A percentile compares a stretch with the other conserved stretches of the same genome.
phyloP scores from a whole-genome alignment of 2,797 vertebrate genomes.

The Mionectes olivaceus region DNA sequence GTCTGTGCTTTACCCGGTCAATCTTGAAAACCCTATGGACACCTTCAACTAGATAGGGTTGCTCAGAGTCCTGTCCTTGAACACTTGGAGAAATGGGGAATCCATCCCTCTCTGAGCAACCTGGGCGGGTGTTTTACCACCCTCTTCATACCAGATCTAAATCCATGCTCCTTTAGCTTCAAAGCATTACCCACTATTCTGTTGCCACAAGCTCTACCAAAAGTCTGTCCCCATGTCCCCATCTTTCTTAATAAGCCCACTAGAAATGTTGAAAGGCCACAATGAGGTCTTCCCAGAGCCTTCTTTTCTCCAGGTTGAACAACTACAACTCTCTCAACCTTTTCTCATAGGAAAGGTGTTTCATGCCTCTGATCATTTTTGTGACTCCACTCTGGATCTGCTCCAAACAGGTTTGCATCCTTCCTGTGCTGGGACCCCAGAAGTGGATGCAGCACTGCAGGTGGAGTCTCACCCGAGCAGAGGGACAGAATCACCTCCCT shows the following conservation, averaged over 20 bases:
- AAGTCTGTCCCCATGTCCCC: not conserved
- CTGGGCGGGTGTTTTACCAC: not conserved
- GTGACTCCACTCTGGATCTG: not conserved
- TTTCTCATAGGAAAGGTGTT: not conserved
- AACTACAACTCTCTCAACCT: not conserved
- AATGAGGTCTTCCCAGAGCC: not conserved
- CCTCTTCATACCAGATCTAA: not conserved
- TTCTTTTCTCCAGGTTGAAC: not conserved
- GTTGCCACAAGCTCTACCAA: not conserved
- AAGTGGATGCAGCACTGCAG: fast-evolving
- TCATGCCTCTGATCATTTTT: not conserved
- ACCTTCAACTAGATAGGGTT: not conserved
- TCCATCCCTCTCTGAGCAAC: too few relatives aligned
- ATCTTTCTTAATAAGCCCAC: not conserved
- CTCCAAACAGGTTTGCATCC: fast-evolving
- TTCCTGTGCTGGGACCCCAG: not conserved
- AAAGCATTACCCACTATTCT: not conserved
- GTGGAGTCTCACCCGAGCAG: not conserved
- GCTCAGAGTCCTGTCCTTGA: fast-evolving
- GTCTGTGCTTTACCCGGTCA: not conserved
- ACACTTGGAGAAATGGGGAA: not conserved
- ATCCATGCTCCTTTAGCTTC: not conserved
- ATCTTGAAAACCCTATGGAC: not conserved
- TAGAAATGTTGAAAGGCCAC: not conserved
- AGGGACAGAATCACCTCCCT: not conserved